These are phyloP conservation scores for Chelonia mydas DNA, from an alignment of 2,797 vertebrate species.

Conservation along the genomic window DNA sequence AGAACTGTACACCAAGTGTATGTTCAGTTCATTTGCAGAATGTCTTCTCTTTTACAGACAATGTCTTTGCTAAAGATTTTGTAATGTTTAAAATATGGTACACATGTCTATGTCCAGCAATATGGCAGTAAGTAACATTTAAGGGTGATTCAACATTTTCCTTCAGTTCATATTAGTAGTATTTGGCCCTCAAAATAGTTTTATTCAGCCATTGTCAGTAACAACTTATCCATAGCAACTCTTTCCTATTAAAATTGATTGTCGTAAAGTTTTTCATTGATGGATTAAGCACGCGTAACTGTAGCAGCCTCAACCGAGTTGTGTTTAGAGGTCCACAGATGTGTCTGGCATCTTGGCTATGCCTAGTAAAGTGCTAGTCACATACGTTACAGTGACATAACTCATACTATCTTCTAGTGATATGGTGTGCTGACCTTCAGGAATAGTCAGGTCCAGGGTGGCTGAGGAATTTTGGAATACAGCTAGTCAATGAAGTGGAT, in stretches of 20 bases:
- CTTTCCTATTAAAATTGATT: not conserved
- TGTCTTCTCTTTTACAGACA: not conserved
- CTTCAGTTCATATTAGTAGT: not conserved
- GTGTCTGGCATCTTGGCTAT: not conserved
- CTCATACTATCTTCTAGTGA: too few relatives aligned
- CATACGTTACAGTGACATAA: too few relatives aligned
- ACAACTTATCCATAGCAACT: not conserved
- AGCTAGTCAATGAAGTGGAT: not conserved
- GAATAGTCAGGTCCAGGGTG: not conserved
- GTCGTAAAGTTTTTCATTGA: not conserved
- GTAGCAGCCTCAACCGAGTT: not conserved
- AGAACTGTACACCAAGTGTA: not conserved
- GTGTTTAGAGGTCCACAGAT: not conserved
- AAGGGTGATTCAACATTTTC: not conserved
- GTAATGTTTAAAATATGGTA: not conserved
- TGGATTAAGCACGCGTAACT: not conserved
- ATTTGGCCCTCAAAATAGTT: not conserved
- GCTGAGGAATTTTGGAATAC: not conserved
- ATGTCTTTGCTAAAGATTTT: not conserved
- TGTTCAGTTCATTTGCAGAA: not conserved
- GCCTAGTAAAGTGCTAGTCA: not conserved
- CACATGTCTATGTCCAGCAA: not conserved
- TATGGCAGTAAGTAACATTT: too few relatives aligned
- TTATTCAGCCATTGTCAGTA: not conserved
- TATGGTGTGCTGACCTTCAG: not conserved